Conservation (phyloP, 2,113 vertebrate species). For the Zootoca vivipara region DNA sequence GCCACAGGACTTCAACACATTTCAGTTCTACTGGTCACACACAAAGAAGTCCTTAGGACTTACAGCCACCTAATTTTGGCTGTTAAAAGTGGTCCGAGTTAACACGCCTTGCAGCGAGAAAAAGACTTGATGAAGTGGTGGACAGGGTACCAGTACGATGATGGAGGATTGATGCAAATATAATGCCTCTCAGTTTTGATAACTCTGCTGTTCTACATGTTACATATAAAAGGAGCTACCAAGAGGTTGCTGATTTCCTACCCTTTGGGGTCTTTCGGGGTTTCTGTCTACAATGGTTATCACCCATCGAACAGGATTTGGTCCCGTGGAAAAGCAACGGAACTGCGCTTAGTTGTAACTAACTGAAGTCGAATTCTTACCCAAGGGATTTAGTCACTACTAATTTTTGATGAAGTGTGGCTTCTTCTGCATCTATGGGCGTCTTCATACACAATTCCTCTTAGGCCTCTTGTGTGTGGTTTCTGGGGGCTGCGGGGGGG, state of each 20-base stretch:
- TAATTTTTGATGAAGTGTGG: neutral
- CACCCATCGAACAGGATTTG: neutral
- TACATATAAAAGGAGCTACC: fast-evolving
- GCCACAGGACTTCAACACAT: neutral
- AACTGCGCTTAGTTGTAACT: neutral
- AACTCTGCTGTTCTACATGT: no score
- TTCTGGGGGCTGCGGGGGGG: neutral
- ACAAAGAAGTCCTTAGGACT: neutral
- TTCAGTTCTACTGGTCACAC: no score
- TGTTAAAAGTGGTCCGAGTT: no score
- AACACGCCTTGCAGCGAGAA: no score
- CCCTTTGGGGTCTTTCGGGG: no score
- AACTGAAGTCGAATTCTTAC: neutral
- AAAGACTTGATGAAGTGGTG: neutral
- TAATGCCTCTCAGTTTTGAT: no score
- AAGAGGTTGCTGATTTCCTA: neutral
- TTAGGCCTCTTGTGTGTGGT: neutral
- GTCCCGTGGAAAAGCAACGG: neutral
- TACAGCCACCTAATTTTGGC: neutral
- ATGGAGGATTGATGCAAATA: no score
- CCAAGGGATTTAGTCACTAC: neutral
- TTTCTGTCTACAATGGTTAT: neutral
- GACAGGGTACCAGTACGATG: no score
- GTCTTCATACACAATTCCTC: neutral
- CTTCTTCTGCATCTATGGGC: neutral